Evolutionary conservation across 1,140 invertebrate species (phyloP).

Genomic region (Zaprionus inermis): DNA sequence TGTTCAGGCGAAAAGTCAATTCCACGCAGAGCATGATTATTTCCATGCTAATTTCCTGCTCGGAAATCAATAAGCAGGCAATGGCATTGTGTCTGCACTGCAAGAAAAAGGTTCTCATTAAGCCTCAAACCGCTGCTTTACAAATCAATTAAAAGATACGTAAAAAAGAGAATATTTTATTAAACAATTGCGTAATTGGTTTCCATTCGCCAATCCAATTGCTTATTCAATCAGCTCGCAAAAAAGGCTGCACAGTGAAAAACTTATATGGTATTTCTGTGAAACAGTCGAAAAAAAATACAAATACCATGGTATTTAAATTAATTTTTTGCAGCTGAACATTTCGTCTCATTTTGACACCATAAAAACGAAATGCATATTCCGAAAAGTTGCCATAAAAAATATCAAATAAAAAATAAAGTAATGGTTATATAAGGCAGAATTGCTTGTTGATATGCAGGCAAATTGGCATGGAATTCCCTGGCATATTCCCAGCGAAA

Average conservation of each 20-base stretch:
- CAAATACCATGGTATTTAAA: not conserved
- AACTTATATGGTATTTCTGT: not conserved
- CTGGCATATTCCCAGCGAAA: not conserved
- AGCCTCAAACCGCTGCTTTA: not conserved
- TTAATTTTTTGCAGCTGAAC: not conserved
- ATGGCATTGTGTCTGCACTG: not conserved
- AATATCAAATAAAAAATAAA: not conserved
- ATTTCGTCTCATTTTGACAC: slow-evolving; percentile 5
- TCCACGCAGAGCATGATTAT: not conserved
- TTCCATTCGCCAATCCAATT: not conserved
- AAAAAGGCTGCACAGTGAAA: not conserved
- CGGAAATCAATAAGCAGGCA: not conserved
- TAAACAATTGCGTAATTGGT: slow-evolving; percentile 5
- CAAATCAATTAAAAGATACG: not conserved
- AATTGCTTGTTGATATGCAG: not conserved
- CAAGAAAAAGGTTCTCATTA: not conserved
- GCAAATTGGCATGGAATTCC: not conserved
- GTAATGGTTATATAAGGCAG: not conserved
- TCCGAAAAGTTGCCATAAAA: not conserved
- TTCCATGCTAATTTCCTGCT: not conserved
- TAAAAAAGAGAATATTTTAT: not conserved
- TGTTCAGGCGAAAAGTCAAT: not conserved
- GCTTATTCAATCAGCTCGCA: not conserved
- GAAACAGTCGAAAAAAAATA: not conserved
- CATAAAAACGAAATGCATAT: not conserved